Conservation (phyloP, 2,113 vertebrate species). For the Camelus bactrianus region DNA sequence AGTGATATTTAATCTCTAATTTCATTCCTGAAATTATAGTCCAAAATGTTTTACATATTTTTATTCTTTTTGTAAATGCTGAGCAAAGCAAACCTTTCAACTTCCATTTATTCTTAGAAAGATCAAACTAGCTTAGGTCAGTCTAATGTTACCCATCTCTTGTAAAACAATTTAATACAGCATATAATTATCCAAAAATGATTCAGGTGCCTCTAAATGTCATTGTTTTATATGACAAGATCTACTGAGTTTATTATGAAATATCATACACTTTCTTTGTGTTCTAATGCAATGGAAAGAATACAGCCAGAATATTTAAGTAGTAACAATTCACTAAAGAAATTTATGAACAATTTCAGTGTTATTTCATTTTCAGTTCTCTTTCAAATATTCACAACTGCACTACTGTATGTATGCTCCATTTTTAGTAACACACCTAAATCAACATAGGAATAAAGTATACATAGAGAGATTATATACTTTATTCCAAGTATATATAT, state of each 20-base stretch:
- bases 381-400: background rate
- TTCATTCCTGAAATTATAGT: background rate
- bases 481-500: background rate
- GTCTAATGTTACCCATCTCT: background rate
- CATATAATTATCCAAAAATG: background rate
- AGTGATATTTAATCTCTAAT: background rate
- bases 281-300: background rate
- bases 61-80: constrained; percentile 15
- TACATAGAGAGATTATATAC: background rate
- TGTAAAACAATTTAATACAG: constrained; percentile 4
- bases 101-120: background rate
- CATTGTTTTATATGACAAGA: background rate
- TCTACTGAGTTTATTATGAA: background rate
- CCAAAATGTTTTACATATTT: background rate
- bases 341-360: background rate
- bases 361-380: background rate
- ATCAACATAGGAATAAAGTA: background rate
- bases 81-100: background rate
- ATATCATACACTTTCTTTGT: background rate
- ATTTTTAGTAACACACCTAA: background rate
- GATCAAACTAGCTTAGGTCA: background rate
- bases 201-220: background rate
- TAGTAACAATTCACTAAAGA: background rate
- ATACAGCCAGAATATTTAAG: background rate
- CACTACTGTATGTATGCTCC: background rate